phyloP scores from a whole-genome alignment of 1,140 invertebrate species.

The Drosophila ogumai region DNA sequence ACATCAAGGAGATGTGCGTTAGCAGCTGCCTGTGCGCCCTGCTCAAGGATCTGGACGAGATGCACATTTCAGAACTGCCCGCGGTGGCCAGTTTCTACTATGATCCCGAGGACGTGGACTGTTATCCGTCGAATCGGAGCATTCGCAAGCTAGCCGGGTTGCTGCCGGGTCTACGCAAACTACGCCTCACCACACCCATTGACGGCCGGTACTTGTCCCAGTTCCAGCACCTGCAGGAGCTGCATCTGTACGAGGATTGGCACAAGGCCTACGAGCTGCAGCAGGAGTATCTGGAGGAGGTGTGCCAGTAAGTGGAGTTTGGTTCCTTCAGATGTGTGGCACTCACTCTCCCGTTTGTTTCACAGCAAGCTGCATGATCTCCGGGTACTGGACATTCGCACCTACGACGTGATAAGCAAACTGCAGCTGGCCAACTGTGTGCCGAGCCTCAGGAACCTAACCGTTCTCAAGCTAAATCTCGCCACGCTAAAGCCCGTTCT shows the following conservation, averaged over 20 bases:
- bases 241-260: constrained; percentile 73
- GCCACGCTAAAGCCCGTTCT: constrained; percentile 67
- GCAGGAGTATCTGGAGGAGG: constrained; percentile 68
- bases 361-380: constrained; percentile 55
- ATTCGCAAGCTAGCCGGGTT: constrained; percentile 62
- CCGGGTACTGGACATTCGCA: constrained; percentile 67
- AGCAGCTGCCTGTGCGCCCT: constrained; percentile 63
- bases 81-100: constrained; percentile 63
- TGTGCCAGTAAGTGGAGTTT: constrained; percentile 54
- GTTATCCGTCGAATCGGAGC: constrained; percentile 68
- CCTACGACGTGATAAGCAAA: constrained; percentile 66
- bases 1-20: constrained; percentile 51
- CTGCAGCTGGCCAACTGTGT: constrained; percentile 62
- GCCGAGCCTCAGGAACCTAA: constrained; percentile 53
- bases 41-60: constrained; percentile 68
- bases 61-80: constrained; percentile 64
- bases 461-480: constrained; percentile 67
- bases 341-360: neutral
- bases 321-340: neutral
- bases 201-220: constrained; percentile 61
- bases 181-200: constrained; percentile 72
- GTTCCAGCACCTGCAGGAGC: constrained; percentile 64
- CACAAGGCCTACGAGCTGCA: constrained; percentile 71
- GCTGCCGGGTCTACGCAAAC: constrained; percentile 57
- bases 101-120: constrained; percentile 71